phyloP scores from a whole-genome alignment of 2,113 vertebrate species.

The Casuarius casuarius region DNA sequence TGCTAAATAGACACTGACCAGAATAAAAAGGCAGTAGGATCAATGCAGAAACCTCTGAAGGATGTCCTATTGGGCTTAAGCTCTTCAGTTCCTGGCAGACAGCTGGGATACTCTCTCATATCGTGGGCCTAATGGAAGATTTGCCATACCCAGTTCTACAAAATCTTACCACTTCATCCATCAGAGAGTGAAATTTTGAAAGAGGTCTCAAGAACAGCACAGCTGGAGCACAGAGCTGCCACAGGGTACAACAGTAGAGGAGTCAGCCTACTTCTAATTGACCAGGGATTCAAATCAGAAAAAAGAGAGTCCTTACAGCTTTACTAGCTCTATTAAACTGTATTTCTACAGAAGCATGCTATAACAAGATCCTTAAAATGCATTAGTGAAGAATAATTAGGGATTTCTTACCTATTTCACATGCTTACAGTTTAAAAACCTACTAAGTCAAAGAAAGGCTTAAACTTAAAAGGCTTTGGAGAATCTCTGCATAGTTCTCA shows the following conservation, averaged over 20 bases:
- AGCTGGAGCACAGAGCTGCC: not conserved
- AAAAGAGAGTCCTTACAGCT: not conserved
- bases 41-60: not conserved
- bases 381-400: slow-evolving; percentile 25
- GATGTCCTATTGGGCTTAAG: fast-evolving
- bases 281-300: not conserved
- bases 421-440: not conserved
- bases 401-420: slow-evolving; percentile 14
- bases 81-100: not conserved
- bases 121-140: fast-evolving
- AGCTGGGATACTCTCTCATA: not conserved
- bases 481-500: not conserved
- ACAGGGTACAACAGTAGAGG: not conserved
- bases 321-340: not conserved
- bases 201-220: not conserved
- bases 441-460: not conserved
- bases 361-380: not conserved
- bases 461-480: not conserved
- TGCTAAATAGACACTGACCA: not conserved
- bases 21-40: not conserved
- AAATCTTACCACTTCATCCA: not conserved
- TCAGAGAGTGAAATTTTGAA: not conserved
- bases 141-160: not conserved
- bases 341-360: not conserved
- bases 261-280: slow-evolving; percentile 4